Conservation (phyloP, 2,888 invertebrate genomes). For the Acanthosepion esculentum region DNA sequence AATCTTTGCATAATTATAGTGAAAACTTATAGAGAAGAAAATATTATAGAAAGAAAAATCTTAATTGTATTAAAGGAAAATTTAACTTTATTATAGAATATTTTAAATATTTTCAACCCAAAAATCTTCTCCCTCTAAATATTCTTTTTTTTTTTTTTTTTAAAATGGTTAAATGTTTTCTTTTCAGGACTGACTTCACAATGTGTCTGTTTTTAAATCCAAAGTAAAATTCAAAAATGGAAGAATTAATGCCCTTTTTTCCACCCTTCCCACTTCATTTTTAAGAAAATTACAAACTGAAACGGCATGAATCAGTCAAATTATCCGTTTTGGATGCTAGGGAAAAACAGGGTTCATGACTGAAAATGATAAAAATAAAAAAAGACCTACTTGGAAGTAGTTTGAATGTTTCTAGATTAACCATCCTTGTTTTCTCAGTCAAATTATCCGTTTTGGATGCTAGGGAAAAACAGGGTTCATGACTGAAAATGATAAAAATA, state of each 20-base stretch:
- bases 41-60: no score
- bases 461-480: background rate
- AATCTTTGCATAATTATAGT: no score
- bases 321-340: background rate
- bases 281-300: background rate
- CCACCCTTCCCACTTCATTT: background rate
- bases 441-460: background rate
- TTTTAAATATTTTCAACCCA: no score
- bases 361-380: background rate
- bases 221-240: no score
- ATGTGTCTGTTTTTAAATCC: no score
- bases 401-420: background rate
- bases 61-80: no score
- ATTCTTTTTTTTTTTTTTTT: no score
- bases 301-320: background rate
- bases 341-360: slow-evolving; percentile 7
- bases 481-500: background rate
- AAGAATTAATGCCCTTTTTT: background rate
- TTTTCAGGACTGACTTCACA: no score
- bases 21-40: no score
- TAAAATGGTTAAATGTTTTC: no score
- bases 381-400: background rate
- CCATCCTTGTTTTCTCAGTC: background rate
- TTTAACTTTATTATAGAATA: no score
- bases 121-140: no score